These are phyloP conservation scores for Pterocles burchelli DNA, from an alignment of 2,113 vertebrate genomes.

Conservation along the genomic window DNA sequence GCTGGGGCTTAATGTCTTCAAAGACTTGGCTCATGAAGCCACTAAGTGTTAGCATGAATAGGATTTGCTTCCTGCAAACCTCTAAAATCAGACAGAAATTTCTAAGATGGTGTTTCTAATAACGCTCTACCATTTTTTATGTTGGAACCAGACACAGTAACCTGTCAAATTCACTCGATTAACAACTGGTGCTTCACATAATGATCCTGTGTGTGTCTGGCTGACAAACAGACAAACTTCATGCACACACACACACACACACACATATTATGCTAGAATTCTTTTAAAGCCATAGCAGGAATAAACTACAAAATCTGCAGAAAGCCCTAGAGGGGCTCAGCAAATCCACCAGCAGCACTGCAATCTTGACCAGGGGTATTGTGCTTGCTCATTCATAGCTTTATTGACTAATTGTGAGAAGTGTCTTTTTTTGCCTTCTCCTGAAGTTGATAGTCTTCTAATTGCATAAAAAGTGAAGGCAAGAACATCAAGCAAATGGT, in stretches of 20 bases:
- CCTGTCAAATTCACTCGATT: not conserved
- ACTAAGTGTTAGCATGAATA: not conserved
- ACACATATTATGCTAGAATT: not conserved
- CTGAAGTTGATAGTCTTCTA: not conserved
- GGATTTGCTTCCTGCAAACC: not conserved
- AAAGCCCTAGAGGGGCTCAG: not conserved
- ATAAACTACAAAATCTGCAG: not conserved
- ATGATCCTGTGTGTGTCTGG: not conserved
- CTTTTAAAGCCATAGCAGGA: not conserved
- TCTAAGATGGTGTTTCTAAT: not conserved
- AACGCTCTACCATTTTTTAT: not conserved
- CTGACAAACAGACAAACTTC: not conserved
- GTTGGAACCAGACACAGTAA: not conserved
- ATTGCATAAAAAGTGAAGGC: not conserved
- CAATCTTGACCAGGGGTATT: rapidly evolving
- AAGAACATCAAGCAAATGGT: not conserved
- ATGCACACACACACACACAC: too few species aligned
- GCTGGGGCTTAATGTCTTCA: not conserved
- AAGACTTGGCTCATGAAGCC: not conserved
- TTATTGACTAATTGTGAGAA: rapidly evolving
- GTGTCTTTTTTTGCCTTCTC: rapidly evolving
- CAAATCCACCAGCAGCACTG: not conserved
- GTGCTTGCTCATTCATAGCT: rapidly evolving
- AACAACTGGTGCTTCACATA: not conserved
- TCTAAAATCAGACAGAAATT: not conserved